Evolutionary conservation across 2,888 invertebrate species (phyloP), one percentile per base, ranked within the genome.

Genomic region (Ichneumoninae sp.): DNA sequence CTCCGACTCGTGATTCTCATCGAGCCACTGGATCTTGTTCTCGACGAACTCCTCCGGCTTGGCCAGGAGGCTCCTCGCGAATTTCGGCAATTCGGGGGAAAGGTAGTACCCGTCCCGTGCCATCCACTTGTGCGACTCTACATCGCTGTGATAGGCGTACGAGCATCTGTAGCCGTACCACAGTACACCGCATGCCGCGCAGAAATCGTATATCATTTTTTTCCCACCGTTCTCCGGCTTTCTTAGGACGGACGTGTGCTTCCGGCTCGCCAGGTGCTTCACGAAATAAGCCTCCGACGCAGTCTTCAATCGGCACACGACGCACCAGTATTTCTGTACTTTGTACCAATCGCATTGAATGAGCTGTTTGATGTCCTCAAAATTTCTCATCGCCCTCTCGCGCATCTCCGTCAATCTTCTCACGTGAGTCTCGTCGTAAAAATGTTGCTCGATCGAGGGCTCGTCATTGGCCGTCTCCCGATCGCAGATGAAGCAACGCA

Each of bases 401-500:
- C 19, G 33, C 3, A 75, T 33, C 8, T 22, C 8, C 7, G 36
- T 13, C 5, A 68, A 62, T 4, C 40, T 57, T 0, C 13, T 3
- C 13, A 22, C 44, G 40, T 86, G 86, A 16, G 6, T 22, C 1
- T 40, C 2, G 0, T 69, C 70, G 7, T 75, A 26, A 0, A 82
- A 80, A n/a, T 87, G 87, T 1, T 54, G 6, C 7, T 74, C 22
- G 8, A 87, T 13, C 7, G 13, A 1, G 0, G 62, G 33, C 54
- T 86, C 83, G 7, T 78, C 72, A 50, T 90, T 89, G 1, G 33
- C 13, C 10, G 90, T 33, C 26, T 68, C 50, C 16, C 8, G 52
- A 65, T 87, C 70, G 74, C 90, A 91, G 5, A 83, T 75, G 13
- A 87, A 77, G 84, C 91, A 91, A 50, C 82, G 79, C 6, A 90